phyloP scores from a whole-genome alignment of 2,113 vertebrate species.

The Saccopteryx leptura region DNA sequence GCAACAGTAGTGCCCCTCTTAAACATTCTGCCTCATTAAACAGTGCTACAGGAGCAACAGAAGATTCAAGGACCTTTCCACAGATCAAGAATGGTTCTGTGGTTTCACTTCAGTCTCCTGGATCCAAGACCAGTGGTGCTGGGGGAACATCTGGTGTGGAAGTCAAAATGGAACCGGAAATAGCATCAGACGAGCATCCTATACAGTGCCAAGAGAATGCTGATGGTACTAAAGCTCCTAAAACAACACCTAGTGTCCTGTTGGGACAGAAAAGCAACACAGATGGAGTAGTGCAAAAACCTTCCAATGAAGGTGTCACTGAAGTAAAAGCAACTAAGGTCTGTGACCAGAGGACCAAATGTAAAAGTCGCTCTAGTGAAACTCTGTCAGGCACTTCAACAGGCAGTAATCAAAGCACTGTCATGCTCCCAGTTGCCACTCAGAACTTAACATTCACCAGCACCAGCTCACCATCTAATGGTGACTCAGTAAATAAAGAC shows the following conservation, averaged over 20 bases:
- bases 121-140: conserved; percentile 86
- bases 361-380: conserved; percentile 87
- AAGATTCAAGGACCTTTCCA: conserved; percentile 89
- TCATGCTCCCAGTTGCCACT: conserved; percentile 87
- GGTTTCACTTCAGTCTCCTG: conserved; percentile 91
- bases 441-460: conserved; percentile 89
- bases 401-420: conserved; percentile 91
- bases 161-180: conserved; percentile 94
- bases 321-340: conserved; percentile 89
- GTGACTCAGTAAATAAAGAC: conserved; percentile 89
- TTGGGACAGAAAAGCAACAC: conserved; percentile 84
- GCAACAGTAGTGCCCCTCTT: conserved; percentile 88
- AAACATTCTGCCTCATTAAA: conserved; percentile 91
- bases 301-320: conserved; percentile 89
- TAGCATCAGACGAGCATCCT: conserved; percentile 90
- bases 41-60: conserved; percentile 84
- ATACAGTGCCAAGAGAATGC: conserved; percentile 88
- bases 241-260: conserved; percentile 82
- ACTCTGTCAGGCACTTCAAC: conserved; percentile 86
- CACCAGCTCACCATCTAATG: conserved; percentile 87
- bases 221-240: conserved; percentile 81
- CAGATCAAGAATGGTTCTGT: conserved; percentile 92
- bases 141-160: conserved; percentile 87
- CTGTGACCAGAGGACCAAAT: conserved; percentile 89
- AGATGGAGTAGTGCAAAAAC: conserved; percentile 89